These are phyloP conservation scores for Salticus scenicus DNA, from an alignment of 2,888 invertebrate species.

Conservation along the genomic window DNA sequence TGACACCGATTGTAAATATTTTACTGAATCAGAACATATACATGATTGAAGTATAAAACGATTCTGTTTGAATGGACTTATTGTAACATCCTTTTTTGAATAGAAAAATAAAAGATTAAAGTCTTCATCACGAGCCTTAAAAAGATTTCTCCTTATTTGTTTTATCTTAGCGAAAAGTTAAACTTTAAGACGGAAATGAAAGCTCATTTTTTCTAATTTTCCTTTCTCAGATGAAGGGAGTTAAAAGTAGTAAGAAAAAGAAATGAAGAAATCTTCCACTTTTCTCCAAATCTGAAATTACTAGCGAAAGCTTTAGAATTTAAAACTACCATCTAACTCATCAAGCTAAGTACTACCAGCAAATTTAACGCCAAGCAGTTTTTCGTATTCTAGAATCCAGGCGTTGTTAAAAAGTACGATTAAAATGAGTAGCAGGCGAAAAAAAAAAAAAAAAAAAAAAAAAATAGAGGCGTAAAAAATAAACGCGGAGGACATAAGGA, in stretches of 20 bases:
- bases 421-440: slow-evolving; percentile 45
- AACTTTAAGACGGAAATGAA: slow-evolving; percentile 58
- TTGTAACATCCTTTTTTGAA: slow-evolving; percentile 7
- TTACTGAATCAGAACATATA: background rate
- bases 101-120: background rate
- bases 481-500: slow-evolving; percentile 53
- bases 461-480: slow-evolving; percentile 32
- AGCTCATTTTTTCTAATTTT: slow-evolving; percentile 49
- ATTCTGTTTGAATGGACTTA: background rate
- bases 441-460: slow-evolving; percentile 22
- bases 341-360: slow-evolving; percentile 54
- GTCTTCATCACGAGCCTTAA: background rate
- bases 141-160: slow-evolving; percentile 35
- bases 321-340: slow-evolving; percentile 64
- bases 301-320: slow-evolving; percentile 56
- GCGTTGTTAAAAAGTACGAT: slow-evolving; percentile 63
- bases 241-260: background rate
- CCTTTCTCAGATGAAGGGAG: slow-evolving; percentile 32
- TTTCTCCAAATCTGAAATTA: slow-evolving; percentile 31
- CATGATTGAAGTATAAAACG: background rate
- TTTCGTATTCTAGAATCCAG: slow-evolving; percentile 3
- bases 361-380: slow-evolving; percentile 13
- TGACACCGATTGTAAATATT: slow-evolving; percentile 6
- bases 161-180: slow-evolving; percentile 26
- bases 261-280: slow-evolving; percentile 14